Evolutionary conservation across 2,113 vertebrate species (phyloP).

Genomic region (Machaerirhynchus nigripectus): DNA sequence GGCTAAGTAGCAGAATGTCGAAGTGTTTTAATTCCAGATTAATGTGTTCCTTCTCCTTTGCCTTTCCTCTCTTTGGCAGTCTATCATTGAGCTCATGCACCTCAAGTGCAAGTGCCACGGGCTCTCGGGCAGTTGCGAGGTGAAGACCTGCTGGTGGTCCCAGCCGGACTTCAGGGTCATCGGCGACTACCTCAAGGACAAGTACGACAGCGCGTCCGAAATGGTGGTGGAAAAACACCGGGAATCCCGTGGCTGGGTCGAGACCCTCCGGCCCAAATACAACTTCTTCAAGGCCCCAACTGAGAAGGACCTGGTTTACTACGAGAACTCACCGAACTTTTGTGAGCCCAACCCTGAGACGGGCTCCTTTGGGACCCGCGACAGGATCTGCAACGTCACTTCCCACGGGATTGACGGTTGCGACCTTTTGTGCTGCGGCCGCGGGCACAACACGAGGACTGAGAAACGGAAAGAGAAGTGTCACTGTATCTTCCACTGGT

Average conservation of each 20-base stretch:
- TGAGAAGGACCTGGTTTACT: slow-evolving; percentile 82
- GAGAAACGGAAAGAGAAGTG: slow-evolving; percentile 81
- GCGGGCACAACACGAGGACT: slow-evolving; percentile 79
- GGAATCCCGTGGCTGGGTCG: slow-evolving; percentile 82
- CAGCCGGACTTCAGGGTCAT: slow-evolving; percentile 82
- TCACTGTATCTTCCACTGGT: slow-evolving; percentile 84
- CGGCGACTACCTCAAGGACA: slow-evolving; percentile 84
- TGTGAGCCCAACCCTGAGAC: slow-evolving; percentile 81
- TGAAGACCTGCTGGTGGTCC: slow-evolving; percentile 86
- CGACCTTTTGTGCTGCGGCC: slow-evolving; percentile 81
- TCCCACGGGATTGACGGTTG: slow-evolving; percentile 83
- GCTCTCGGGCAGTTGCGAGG: slow-evolving; percentile 82
- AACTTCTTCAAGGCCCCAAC: slow-evolving; percentile 82
- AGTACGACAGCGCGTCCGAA: slow-evolving; percentile 82
- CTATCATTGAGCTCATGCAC: slow-evolving; percentile 80
- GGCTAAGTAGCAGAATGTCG: neutral
- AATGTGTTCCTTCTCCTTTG: neutral
- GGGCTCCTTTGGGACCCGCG: slow-evolving; percentile 80
- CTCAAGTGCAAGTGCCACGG: slow-evolving; percentile 85
- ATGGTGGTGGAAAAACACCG: slow-evolving; percentile 85
- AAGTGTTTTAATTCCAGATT: neutral
- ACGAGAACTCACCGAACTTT: slow-evolving; percentile 82
- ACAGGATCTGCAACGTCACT: slow-evolving; percentile 80
- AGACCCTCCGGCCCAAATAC: slow-evolving; percentile 81
- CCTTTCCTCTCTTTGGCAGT: slow-evolving; percentile 56